phyloP scores from a whole-genome alignment of 2,113 vertebrate genomes.

The Trachemys scripta region DNA sequence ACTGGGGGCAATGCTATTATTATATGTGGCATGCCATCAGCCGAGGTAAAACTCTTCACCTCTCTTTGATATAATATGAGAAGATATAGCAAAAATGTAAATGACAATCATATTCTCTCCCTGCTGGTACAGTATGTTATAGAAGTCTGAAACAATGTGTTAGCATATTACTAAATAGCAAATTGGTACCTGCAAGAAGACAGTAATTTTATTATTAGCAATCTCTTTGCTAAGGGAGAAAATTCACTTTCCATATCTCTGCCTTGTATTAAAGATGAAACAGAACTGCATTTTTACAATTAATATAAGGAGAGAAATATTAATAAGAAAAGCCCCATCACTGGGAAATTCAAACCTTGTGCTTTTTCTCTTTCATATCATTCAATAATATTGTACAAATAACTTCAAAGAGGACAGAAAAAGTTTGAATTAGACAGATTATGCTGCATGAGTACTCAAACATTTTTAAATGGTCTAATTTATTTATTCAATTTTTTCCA shows the following conservation, averaged over 20 bases:
- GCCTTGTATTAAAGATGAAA: conserved; percentile 62
- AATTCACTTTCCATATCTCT: conserved; percentile 29
- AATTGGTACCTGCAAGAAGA: conserved; percentile 46
- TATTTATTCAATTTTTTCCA: conserved; percentile 35
- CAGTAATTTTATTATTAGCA: conserved; percentile 44
- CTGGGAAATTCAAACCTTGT: conserved; percentile 36
- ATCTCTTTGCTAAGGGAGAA: conserved; percentile 38
- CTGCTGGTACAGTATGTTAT: neutral
- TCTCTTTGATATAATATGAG: neutral
- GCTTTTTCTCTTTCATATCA: conserved; percentile 39
- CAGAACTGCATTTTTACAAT: conserved; percentile 60
- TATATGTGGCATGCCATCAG: conserved; percentile 1
- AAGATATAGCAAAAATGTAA: conserved; percentile 20
- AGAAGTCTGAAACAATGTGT: conserved; percentile 36
- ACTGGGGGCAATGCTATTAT: neutral
- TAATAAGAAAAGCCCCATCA: neutral
- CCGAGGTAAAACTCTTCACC: neutral
- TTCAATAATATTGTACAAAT: conserved; percentile 15
- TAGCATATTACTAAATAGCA: conserved; percentile 38
- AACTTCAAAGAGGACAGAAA: conserved; percentile 21
- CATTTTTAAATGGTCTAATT: neutral
- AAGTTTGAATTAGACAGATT: conserved; percentile 24
- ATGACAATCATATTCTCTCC: conserved; percentile 4
- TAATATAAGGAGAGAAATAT: conserved; percentile 45
- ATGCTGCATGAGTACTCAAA: neutral